Evolutionary conservation across 2,797 vertebrate genomes (phyloP).

Genomic region (Anolis apletophallus): DNA sequence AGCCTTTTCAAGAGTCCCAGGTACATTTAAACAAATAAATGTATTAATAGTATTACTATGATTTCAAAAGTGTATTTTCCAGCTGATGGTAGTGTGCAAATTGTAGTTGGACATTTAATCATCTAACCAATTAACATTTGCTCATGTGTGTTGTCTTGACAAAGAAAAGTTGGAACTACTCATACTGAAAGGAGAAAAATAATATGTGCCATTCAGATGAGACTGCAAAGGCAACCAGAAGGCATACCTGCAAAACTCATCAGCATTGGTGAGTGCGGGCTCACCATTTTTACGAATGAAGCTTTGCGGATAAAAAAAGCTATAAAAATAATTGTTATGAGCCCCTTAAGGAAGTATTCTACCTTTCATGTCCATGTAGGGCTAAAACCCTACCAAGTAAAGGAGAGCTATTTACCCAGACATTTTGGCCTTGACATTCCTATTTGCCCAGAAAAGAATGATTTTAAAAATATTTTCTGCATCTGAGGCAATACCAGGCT

Average conservation of each 20-base stretch:
- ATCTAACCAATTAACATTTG: not conserved
- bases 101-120: not conserved
- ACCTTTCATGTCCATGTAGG: slow-evolving; percentile 6
- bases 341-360: slow-evolving; percentile 14
- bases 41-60: no score
- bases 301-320: slow-evolving; percentile 16
- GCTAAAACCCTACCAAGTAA: slow-evolving; percentile 19
- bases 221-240: not conserved
- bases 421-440: slow-evolving; percentile 49
- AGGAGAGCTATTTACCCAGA: slow-evolving; percentile 48
- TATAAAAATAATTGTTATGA: slow-evolving; percentile 9
- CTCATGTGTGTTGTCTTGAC: not conserved
- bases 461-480: slow-evolving; percentile 62
- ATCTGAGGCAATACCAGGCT: slow-evolving; percentile 8
- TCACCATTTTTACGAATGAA: slow-evolving; percentile 22
- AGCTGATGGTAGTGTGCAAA: not conserved
- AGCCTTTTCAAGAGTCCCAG: not conserved
- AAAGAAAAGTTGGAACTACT: not conserved
- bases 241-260: slow-evolving; percentile 32
- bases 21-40: not conserved
- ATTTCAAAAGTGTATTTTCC: not conserved
- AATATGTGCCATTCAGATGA: not conserved
- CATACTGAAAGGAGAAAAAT: not conserved
- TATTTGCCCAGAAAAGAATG: slow-evolving; percentile 29
- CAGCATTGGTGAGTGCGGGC: not conserved